Conservation (phyloP, 2,888 invertebrate species). For the Seira musarum region DNA sequence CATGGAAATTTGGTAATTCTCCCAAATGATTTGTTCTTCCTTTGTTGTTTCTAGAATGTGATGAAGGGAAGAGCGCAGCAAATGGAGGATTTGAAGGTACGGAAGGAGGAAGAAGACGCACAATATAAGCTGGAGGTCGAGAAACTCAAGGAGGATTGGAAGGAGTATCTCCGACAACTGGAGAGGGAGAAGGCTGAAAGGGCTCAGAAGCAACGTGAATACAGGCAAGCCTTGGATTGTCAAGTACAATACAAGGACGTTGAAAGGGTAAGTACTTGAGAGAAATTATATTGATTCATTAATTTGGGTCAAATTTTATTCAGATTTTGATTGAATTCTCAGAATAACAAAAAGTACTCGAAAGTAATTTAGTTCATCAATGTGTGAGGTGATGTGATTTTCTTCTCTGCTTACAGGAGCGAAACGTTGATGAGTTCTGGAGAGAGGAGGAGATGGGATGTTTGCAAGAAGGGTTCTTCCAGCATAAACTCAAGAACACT, state of each 20-base stretch:
- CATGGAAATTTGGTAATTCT: no score
- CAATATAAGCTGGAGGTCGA: slow-evolving; percentile 63
- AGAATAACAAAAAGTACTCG: not conserved
- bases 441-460: slow-evolving; percentile 60
- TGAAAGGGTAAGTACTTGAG: slow-evolving; percentile 55
- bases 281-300: not conserved
- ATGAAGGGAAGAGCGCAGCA: slow-evolving; percentile 64
- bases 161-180: slow-evolving; percentile 60
- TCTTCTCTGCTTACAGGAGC: slow-evolving; percentile 47
- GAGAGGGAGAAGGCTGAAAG: slow-evolving; percentile 58
- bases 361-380: not conserved
- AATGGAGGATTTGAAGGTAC: slow-evolving; percentile 61
- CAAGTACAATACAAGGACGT: slow-evolving; percentile 60
- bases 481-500: slow-evolving; percentile 57
- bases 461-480: slow-evolving; percentile 64
- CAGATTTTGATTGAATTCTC: not conserved
- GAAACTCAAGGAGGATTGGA: slow-evolving; percentile 67
- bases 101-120: slow-evolving; percentile 63
- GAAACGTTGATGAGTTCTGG: slow-evolving; percentile 49
- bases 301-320: not conserved
- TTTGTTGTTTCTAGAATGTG: slow-evolving; percentile 55
- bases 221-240: slow-evolving; percentile 59
- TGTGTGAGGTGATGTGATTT: no score
- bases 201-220: slow-evolving; percentile 48
- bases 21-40: slow-evolving; percentile 44